Evolutionary conservation across 2,113 vertebrate genomes (phyloP).

Genomic region (Corythaixoides concolor): DNA sequence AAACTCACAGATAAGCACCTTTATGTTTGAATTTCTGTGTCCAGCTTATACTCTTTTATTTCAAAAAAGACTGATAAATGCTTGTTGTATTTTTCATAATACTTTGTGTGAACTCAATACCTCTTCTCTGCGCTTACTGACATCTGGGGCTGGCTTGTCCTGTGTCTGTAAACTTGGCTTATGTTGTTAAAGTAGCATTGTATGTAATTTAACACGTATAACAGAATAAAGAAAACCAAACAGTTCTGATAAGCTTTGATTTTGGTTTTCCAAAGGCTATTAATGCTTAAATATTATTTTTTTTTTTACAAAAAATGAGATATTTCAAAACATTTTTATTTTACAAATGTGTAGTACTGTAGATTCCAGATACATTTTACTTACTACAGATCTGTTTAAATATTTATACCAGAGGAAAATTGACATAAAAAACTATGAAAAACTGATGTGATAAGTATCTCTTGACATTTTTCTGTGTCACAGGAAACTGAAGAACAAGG

Average conservation of each 20-base stretch:
- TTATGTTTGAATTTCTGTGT: not conserved
- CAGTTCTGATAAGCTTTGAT: not conserved
- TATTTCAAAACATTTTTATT: not conserved
- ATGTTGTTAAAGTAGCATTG: not conserved
- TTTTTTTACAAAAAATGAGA: not conserved
- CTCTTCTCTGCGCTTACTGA: not conserved
- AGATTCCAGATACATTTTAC: not conserved
- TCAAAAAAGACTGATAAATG: not conserved
- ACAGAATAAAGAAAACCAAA: not conserved
- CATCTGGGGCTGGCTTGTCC: not conserved
- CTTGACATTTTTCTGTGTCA: not conserved
- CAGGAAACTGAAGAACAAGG: not conserved
- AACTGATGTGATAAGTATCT: not conserved
- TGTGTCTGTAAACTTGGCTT: not conserved
- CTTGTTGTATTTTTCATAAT: not conserved
- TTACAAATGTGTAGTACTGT: too few species aligned
- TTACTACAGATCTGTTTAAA: not conserved
- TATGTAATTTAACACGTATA: not conserved
- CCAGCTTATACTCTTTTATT: not conserved
- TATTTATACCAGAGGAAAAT: not conserved
- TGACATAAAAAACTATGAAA: not conserved
- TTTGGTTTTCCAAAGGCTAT: not conserved
- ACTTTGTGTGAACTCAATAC: not conserved
- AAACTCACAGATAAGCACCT: rapidly evolving
- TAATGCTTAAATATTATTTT: not conserved